Conservation (phyloP, 2,888 invertebrate species). For the Tiliacea aurago region DNA sequence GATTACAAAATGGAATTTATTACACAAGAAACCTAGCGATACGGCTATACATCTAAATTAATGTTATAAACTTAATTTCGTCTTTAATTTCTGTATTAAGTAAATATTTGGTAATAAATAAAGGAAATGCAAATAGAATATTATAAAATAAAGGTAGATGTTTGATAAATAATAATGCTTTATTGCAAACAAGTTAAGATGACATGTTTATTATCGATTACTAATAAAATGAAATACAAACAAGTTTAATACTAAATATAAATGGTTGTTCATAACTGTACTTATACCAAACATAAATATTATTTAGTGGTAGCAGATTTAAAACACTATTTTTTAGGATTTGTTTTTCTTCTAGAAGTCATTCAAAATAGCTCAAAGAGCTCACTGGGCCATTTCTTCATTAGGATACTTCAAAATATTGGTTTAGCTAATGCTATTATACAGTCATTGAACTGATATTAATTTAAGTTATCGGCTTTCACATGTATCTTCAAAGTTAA, state of each 20-base stretch:
- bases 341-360: background rate
- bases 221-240: conserved; percentile 32
- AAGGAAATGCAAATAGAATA: conserved; percentile 29
- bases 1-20: conserved; percentile 49
- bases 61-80: conserved; percentile 24
- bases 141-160: conserved; percentile 16
- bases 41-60: conserved; percentile 21
- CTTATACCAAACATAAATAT: too few species aligned
- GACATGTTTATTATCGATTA: conserved; percentile 38
- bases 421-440: conserved; percentile 10
- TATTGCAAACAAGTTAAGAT: conserved; percentile 46
- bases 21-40: conserved; percentile 8
- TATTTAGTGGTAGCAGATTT: too few species aligned
- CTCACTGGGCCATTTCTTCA: conserved; percentile 1
- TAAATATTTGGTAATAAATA: conserved; percentile 57
- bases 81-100: conserved; percentile 38
- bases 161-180: conserved; percentile 36
- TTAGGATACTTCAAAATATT: background rate
- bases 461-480: conserved; percentile 12
- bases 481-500: conserved; percentile 1
- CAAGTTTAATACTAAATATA: conserved; percentile 17
- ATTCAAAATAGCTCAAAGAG: conserved; percentile 29
- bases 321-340: too few species aligned
- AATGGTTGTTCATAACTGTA: background rate
- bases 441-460: conserved; percentile 25